Evolutionary conservation across 2,797 vertebrate species (phyloP), one percentile per base, ranked within the genome.

Genomic region (Dromococcyx pavoninus): DNA sequence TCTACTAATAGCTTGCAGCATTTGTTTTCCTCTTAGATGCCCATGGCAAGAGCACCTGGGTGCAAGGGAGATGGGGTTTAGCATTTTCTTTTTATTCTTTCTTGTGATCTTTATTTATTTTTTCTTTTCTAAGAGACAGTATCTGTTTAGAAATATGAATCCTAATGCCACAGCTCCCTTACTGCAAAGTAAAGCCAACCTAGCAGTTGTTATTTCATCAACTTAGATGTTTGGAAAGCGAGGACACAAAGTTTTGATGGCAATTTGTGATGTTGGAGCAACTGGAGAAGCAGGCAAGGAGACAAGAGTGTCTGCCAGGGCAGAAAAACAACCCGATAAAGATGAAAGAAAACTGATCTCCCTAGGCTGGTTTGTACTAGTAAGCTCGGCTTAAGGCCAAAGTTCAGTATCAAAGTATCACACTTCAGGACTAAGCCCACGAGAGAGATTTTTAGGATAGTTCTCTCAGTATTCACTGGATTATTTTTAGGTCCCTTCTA

Each of bases 331-430:
- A 11, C n/a, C n/a, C 2, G 16, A 24, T 88, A 53, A 62, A 86
- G 85, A 86, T 78, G 62, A 95, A 92, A 86, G 92, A 37, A 88
- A 91, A 28, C 53, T 56, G 82, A 90, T 94, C 82, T 91, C 39
- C 28, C 35, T 33, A 2, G 66, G 8, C 51, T 75, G 70, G 79
- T 64, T 17, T 84, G 82, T 66, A 17, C 51, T n/a, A 10, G 54
- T 75, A 41, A 58, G 18, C 75, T 94, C 1, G 1, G 50, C 48
- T 88, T 39, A 74, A 76, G 70, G 82, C 91, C 93, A 70, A 17
- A 76, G 62, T 43, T 43, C 4, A 1, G 28, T 91, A 77, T 93
- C 82, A 75, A 37, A 81, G 91, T 75, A 70, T 83, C 79, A 30
- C 53, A 9, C 72, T 95, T 84, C 28, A 46, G 73, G 73, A 66